Percentiles rank a stretch among this genome's conserved stretches.
Evolutionary conservation across 2,113 vertebrate species (phyloP).

Genomic region (Corythornis vintsioides): DNA sequence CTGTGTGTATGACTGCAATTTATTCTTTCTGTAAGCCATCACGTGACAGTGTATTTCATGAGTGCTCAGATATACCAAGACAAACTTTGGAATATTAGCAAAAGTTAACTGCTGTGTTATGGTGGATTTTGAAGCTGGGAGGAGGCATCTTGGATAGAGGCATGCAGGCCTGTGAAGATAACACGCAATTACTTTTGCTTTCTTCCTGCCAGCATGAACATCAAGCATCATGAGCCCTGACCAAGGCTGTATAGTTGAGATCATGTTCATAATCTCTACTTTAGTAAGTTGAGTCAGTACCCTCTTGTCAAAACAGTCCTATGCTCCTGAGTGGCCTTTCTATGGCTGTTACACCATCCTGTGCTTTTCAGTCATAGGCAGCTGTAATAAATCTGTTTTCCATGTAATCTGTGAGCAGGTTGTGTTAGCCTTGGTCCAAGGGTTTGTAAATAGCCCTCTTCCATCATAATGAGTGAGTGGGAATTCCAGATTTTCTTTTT

Average conservation of each 20-base stretch:
- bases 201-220: neutral
- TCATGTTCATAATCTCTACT: neutral
- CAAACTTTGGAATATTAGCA: neutral
- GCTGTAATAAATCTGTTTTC: neutral
- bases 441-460: neutral
- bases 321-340: neutral
- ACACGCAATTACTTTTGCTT: neutral
- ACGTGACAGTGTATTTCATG: neutral
- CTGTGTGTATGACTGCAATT: neutral
- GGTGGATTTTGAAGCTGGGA: neutral
- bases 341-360: neutral
- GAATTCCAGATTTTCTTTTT: neutral
- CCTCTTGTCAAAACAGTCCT: neutral
- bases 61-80: neutral
- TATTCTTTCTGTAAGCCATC: neutral
- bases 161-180: fast-evolving
- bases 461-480: neutral
- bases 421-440: neutral
- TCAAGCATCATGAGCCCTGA: no score
- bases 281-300: neutral
- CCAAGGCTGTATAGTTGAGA: neutral
- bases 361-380: neutral
- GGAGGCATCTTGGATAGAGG: neutral
- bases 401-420: neutral
- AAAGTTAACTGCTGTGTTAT: neutral